A percentile compares a stretch with the other conserved stretches of the same genome.
Conservation (phyloP, 2,797 vertebrate genomes). For the Anabacerthia variegaticeps region DNA sequence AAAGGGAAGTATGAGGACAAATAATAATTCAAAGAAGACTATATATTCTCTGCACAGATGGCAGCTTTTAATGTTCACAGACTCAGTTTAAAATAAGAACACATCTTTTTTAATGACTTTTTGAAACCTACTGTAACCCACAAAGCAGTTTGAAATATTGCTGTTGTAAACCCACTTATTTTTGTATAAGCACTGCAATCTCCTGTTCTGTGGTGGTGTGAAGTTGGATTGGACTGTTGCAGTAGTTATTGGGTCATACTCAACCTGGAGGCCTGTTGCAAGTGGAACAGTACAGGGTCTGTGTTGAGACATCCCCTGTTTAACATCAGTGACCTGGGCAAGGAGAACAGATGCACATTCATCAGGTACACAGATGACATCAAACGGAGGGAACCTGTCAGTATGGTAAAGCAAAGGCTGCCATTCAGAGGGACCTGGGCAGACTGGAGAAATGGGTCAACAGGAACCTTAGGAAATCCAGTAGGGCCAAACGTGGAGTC, state of each 20-base stretch:
- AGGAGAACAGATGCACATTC: background rate
- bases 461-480: background rate
- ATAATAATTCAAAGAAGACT: slow-evolving; percentile 14
- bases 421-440: rapidly evolving
- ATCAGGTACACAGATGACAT: background rate
- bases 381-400: background rate
- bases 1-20: background rate
- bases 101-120: background rate
- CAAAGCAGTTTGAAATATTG: background rate
- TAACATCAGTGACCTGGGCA: background rate
- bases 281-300: background rate
- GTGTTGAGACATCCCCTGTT: background rate
- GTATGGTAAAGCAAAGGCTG: background rate
- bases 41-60: background rate
- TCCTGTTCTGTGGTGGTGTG: background rate
- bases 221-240: background rate
- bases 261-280: background rate
- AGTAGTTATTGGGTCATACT: background rate
- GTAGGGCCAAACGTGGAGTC: background rate
- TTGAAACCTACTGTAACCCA: background rate
- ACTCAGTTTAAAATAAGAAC: background rate
- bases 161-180: background rate
- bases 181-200: background rate
- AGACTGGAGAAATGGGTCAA: background rate
- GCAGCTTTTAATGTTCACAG: background rate